Conservation (phyloP, 2,113 vertebrate genomes). For the Etheostoma spectabile region DNA sequence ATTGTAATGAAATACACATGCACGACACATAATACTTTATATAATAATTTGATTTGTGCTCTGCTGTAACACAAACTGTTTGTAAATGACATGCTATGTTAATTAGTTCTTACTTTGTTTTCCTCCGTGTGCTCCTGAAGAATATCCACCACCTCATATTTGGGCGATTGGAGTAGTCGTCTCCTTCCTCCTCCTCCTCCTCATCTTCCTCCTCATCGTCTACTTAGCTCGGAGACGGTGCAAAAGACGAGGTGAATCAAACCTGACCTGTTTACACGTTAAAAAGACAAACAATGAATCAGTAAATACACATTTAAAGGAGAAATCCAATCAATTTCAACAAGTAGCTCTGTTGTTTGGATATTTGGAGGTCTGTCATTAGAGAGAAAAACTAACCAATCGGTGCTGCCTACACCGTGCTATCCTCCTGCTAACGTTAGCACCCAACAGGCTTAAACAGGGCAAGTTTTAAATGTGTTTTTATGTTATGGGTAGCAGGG, state of each 20-base stretch:
- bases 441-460: too few species aligned
- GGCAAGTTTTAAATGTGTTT: too few species aligned
- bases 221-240: background rate
- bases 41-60: too few species aligned
- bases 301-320: background rate
- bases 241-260: conserved; percentile 3
- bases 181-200: background rate
- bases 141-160: accelerated
- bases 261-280: background rate
- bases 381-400: too few species aligned
- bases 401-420: too few species aligned
- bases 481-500: too few species aligned
- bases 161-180: background rate
- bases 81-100: background rate
- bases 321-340: too few species aligned
- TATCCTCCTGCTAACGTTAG: too few species aligned
- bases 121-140: background rate
- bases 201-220: background rate
- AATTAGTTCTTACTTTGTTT: background rate
- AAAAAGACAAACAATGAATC: background rate
- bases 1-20: too few species aligned
- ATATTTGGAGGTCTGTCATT: too few species aligned
- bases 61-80: background rate
- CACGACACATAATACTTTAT: too few species aligned
- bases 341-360: too few species aligned